Base-by-base conservation (phyloP, 2,113 vertebrate genomes). In the Brachyhypopomus gauderio region DNA sequence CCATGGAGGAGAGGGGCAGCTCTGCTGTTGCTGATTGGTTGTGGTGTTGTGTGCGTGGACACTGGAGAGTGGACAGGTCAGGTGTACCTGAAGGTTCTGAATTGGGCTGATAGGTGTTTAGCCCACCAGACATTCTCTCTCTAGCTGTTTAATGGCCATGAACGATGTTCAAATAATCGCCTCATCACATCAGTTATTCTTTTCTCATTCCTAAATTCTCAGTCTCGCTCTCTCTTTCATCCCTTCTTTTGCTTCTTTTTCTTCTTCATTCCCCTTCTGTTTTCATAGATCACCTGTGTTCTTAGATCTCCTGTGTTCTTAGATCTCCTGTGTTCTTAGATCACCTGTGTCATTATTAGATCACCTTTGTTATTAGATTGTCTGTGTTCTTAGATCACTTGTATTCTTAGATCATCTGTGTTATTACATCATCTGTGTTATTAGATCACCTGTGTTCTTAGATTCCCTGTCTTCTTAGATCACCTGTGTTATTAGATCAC, bases 211-310 rank as follows among this genome's bases (percentile, higher is more conserved):
- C 7, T 9, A 11, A 11, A 6, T 17, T 38, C 22, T 20, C 30
- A 1, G n/a, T 64, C 58, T 76, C 59, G 63, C n/a, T 76, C 25
- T 75, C 19, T 22, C 25, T 73, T 14, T 62, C 23, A 22, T 73
- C 25, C 36, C 22, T 25, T 27, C 38, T 22, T 30, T 1, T 75
- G 20, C 5, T 12, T 75, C 22, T 19, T 38, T 69, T 36, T 27
- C 27, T 59, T 63, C 5, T 12, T 70, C 27, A 12, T 23, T 58
- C 52, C 58, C 23, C 41, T n/a, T 23, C n/a, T 55, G 23, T 48
- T 5, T 55, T 56, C 59, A 3, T 30, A 30, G 30, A 30, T 30
- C 30, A 30, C 30, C 30, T 77, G 27, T 19, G 22, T 23, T 27
- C 12, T 23, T 52, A 45, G 41, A 11, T 52, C 2, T 5, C 45